These are phyloP conservation scores for Palythoa heliodiscus DNA, from an alignment of 92 coral and sea anemone genomes.

Conservation along the genomic window DNA sequence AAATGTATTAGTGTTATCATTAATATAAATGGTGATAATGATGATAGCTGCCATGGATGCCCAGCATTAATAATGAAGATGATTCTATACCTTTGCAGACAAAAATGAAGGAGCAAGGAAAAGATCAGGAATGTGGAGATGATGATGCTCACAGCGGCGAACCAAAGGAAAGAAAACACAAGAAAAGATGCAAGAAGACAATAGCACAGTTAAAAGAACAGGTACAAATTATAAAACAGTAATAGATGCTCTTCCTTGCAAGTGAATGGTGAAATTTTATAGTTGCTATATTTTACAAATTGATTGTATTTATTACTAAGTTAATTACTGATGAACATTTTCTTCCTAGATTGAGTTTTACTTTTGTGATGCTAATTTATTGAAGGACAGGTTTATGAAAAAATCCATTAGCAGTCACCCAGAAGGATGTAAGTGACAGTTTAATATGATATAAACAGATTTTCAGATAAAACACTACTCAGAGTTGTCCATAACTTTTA, in stretches of 20 bases:
- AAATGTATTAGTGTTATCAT: too few relatives aligned
- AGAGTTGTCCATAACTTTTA: background rate
- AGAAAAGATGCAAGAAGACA: slow-evolving; percentile 80
- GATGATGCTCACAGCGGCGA: slow-evolving; percentile 28
- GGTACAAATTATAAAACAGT: slow-evolving; percentile 40
- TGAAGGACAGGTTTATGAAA: slow-evolving; percentile 90
- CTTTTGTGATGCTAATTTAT: slow-evolving; percentile 91
- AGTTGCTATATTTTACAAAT: background rate
- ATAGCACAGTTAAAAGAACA: slow-evolving; percentile 77
- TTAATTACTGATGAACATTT: background rate
- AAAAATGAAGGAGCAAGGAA: slow-evolving; percentile 40
- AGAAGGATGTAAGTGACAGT: slow-evolving; percentile 96
- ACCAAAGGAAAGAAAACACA: slow-evolving; percentile 65
- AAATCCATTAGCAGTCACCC: slow-evolving; percentile 70
- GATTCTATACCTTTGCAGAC: background rate
- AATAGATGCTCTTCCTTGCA: background rate
- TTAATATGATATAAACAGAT: background rate
- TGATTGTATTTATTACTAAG: background rate
- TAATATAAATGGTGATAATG: too few relatives aligned
- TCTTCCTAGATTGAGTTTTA: slow-evolving; percentile 82
- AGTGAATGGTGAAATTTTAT: background rate
- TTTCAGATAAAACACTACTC: background rate
- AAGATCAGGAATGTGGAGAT: slow-evolving; percentile 9
- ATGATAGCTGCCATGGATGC: too few relatives aligned
- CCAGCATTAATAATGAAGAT: too few relatives aligned